Conservation (phyloP, 1,140 invertebrate genomes). For the Bombus affinis region DNA sequence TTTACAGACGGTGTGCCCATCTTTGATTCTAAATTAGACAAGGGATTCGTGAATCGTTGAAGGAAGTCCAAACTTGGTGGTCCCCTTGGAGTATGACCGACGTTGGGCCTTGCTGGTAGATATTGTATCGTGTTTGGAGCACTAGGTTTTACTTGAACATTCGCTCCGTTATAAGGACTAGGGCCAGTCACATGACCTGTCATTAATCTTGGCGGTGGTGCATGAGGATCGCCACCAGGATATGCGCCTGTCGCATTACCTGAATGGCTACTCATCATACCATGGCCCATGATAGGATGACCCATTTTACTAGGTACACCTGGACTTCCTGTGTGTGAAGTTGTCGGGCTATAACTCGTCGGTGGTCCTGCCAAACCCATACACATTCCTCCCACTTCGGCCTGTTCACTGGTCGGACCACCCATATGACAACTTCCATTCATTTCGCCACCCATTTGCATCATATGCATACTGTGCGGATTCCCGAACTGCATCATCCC, state of each 20-base stretch:
- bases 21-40: constrained; percentile 88
- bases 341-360: constrained; percentile 79
- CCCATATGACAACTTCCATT: constrained; percentile 81
- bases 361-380: constrained; percentile 82
- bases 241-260: constrained; percentile 82
- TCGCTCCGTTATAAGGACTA: constrained; percentile 90
- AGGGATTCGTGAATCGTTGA: constrained; percentile 92
- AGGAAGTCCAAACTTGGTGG: constrained; percentile 96
- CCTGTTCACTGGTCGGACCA: constrained; percentile 66
- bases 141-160: constrained; percentile 96
- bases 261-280: constrained; percentile 84
- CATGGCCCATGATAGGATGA: constrained; percentile 81
- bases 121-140: constrained; percentile 99
- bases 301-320: constrained; percentile 78
- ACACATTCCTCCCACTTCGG: constrained; percentile 83
- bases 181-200: constrained; percentile 81
- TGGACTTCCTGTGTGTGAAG: constrained; percentile 79
- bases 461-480: constrained; percentile 82
- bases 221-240: constrained; percentile 74
- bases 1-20: constrained; percentile 86
- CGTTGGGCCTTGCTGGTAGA: constrained; percentile 94
- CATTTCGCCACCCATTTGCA: constrained; percentile 82
- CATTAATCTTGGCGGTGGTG: constrained; percentile 80
- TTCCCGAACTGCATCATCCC: constrained; percentile 84
- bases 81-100: constrained; percentile 86